Evolutionary conservation across 2,888 invertebrate genomes (phyloP), one percentile per base, ranked within the genome.

Genomic region (Dryobotodes eremita): DNA sequence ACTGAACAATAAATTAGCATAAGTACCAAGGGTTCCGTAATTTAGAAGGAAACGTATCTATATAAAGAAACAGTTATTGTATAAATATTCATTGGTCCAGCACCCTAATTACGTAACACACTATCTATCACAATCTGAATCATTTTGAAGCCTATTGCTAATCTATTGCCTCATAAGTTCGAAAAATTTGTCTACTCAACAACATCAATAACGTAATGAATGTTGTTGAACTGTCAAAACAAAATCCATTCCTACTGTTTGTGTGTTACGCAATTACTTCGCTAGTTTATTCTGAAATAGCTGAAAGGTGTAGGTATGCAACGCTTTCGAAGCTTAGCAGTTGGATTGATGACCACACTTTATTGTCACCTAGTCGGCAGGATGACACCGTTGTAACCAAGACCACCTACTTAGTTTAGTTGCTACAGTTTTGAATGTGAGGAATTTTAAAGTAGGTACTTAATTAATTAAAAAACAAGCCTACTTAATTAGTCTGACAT

Each of bases 401-500:
- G 15, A 11, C 48, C 15, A 15, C 48, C 15, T 53, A 26, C 17
- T 26, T 17, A 26, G 17, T 26, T 15, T 59, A 8, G 26, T 59
- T 59, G 31, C 42, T 42, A 42, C 42, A 42, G 42, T 42, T 42
- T 42, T 42, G 2, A 42, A 42, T 42, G 42, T 42, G 42, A 42
- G 42, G 5, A 42, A 42, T 42, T 42, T 42, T 42, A 42, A 42
- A 20, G 11, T 11, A 31, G 36, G 31, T 4, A 20, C 15, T 7
- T 36, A 23, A 64, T 36, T 64, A 36, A 15, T 13, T 17, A n/a
- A 70, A 70, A 46, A 48, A 3, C 20, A 26, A 68, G 65, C 46
- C 48, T 71, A 48, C 20, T 65, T 48, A 71, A 68, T 71, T 69
- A 72, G 71, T 23, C 48, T 17, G 31, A n/a, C 6, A 17, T 68